Evolutionary conservation across 2,888 invertebrate species (phyloP).

Genomic region (Coenonympha glycerion): DNA sequence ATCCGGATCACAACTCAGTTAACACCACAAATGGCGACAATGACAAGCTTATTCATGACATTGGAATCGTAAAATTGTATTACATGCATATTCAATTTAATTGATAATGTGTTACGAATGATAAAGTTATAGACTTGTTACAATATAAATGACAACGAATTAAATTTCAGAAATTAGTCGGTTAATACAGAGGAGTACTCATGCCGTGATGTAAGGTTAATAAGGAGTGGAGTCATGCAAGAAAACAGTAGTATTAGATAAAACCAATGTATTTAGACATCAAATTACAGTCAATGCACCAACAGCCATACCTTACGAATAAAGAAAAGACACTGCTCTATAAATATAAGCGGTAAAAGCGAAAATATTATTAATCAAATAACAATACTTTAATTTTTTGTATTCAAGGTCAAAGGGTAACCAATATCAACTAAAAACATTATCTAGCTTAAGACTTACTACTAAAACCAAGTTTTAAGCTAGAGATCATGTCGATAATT

Average conservation of each 20-base stretch:
- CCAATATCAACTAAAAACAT: no score
- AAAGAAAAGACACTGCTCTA: conserved; percentile 26
- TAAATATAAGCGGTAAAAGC: not conserved
- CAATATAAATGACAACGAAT: not conserved
- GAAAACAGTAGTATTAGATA: conserved; percentile 66
- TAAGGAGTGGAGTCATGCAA: conserved; percentile 64
- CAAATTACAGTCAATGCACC: conserved; percentile 62
- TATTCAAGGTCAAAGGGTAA: no score
- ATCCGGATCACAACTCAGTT: no score
- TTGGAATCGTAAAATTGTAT: no score
- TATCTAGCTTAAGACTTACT: no score
- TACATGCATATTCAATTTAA: no score
- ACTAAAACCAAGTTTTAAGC: no score
- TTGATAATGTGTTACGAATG: not conserved
- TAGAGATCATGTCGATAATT: no score
- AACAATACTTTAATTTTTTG: no score
- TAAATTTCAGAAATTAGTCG: not conserved
- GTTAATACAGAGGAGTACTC: conserved; percentile 31
- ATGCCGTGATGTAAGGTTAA: conserved; percentile 49
- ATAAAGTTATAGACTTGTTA: not conserved
- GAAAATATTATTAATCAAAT: no score
- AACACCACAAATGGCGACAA: no score
- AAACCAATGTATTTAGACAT: conserved; percentile 66
- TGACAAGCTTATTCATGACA: no score
- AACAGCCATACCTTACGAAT: conserved; percentile 54